Percentiles rank a stretch among this genome's conserved stretches.
Conservation (phyloP, 1,140 invertebrate species). For the Sinella curviseta region DNA sequence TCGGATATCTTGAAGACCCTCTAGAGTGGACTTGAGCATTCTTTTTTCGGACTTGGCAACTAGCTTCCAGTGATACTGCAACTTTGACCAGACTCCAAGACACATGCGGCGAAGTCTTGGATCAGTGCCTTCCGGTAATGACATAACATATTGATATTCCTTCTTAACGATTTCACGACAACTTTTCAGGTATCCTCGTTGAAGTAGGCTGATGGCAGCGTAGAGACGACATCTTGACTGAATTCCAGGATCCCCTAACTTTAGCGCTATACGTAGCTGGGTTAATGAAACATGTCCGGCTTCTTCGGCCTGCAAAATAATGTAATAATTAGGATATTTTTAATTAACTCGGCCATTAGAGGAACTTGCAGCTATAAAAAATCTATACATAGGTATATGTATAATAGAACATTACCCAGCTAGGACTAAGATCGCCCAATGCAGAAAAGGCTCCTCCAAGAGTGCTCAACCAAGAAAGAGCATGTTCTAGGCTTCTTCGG, state of each 20-base stretch:
- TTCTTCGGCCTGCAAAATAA: constrained; percentile 68
- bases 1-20: background rate
- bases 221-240: constrained; percentile 78
- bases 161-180: constrained; percentile 66
- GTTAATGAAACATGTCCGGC: constrained; percentile 82
- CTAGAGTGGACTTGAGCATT: background rate
- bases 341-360: background rate
- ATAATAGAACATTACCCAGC: constrained; percentile 84
- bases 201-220: constrained; percentile 81
- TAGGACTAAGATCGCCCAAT: constrained; percentile 77
- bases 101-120: constrained; percentile 72
- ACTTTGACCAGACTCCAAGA: constrained; percentile 77
- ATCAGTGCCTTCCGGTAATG: constrained; percentile 43
- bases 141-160: constrained; percentile 64
- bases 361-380: background rate
- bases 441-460: constrained; percentile 92
- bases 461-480: constrained; percentile 93
- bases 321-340: background rate
- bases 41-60: background rate
- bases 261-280: constrained; percentile 76
- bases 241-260: constrained; percentile 76
- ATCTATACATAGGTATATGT: background rate
- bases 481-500: constrained; percentile 65
- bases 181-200: constrained; percentile 67
- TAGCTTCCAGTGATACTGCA: constrained; percentile 20